These are phyloP conservation scores for Raja brachyura DNA, from an alignment of 2,113 vertebrate genomes.

Conservation along the genomic window DNA sequence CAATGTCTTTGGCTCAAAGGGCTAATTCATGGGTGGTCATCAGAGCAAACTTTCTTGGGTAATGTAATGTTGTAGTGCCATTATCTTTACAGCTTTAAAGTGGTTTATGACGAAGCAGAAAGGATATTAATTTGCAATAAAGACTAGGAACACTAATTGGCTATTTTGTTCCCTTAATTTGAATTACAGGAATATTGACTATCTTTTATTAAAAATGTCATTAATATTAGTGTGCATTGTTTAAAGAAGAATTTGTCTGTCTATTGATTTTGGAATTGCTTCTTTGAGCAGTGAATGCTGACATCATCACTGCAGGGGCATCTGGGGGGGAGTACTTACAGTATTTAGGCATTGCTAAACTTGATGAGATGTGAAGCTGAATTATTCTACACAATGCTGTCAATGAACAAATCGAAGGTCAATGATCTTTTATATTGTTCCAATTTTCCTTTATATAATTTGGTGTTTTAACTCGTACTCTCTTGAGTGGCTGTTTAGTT, in stretches of 20 bases:
- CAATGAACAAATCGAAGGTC: not conserved
- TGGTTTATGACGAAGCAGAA: not conserved
- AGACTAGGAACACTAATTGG: not conserved
- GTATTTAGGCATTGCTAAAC: not conserved
- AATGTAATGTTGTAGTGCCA: not conserved
- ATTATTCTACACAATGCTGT: not conserved
- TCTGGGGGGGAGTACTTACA: too few species aligned
- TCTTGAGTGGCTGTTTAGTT: not conserved
- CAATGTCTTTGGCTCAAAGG: not conserved
- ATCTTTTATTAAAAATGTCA: constrained; percentile 12
- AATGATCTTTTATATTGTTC: not conserved
- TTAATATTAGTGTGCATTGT: constrained; percentile 25
- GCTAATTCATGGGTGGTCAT: not conserved
- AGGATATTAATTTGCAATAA: not conserved
- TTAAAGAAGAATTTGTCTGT: not conserved
- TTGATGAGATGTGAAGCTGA: not conserved
- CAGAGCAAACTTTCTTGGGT: not conserved
- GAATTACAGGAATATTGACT: constrained; percentile 8
- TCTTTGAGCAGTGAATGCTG: not conserved
- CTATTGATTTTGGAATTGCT: constrained; percentile 26
- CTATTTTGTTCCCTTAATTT: not conserved
- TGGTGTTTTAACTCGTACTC: not conserved
- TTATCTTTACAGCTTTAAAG: not conserved
- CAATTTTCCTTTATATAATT: not conserved
- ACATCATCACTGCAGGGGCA: not conserved